Evolutionary conservation across 2,888 invertebrate species (phyloP).

Genomic region (Hartigia nigra): DNA sequence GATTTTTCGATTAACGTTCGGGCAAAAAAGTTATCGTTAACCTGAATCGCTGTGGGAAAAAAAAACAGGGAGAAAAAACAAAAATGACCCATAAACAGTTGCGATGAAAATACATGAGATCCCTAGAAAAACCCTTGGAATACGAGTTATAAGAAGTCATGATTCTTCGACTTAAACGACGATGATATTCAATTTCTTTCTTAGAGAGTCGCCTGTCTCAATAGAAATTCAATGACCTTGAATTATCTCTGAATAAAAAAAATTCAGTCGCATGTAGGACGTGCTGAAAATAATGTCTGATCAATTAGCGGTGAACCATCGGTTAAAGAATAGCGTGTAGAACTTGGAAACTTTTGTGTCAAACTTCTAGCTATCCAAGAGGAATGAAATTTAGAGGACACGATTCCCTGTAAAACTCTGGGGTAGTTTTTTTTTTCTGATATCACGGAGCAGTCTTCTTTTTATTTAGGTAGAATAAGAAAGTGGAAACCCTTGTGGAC

Average conservation of each 20-base stretch:
- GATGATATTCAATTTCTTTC: not conserved
- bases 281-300: not conserved
- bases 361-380: not conserved
- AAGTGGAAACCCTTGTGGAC: not conserved
- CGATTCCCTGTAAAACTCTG: not conserved
- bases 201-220: not conserved
- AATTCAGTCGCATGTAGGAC: not conserved
- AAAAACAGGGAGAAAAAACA: not conserved
- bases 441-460: not conserved
- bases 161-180: not conserved
- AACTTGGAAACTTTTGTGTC: not conserved
- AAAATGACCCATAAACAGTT: not conserved
- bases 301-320: not conserved
- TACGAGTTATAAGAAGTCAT: not conserved
- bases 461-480: not conserved
- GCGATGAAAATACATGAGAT: not conserved
- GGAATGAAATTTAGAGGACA: not conserved
- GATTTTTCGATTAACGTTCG: not conserved
- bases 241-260: not conserved
- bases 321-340: not conserved
- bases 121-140: not conserved
- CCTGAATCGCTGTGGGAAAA: not conserved
- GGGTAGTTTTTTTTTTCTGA: not conserved
- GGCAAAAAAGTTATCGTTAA: not conserved
- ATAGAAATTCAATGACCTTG: not conserved